Percentiles rank a stretch among this genome's conserved stretches.
Conservation (phyloP, 1,140 invertebrate genomes). For the Eriocheir sinensis region DNA sequence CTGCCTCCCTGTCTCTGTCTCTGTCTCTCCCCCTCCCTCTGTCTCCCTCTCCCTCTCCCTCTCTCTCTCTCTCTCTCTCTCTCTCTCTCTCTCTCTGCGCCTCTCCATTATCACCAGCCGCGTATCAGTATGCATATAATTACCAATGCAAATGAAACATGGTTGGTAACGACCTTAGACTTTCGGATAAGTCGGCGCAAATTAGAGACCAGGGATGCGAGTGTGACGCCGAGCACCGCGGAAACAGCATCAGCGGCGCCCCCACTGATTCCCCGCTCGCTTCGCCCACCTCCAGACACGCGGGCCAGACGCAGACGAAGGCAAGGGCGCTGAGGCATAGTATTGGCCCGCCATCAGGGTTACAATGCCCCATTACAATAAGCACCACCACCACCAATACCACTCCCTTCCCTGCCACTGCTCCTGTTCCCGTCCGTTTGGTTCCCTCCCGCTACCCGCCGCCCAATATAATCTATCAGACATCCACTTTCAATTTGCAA, state of each 20-base stretch:
- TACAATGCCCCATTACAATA: too few species aligned
- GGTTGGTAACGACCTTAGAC: not conserved
- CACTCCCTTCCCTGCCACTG: too few species aligned
- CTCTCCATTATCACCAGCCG: not conserved
- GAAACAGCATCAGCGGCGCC: not conserved
- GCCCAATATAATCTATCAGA: too few species aligned
- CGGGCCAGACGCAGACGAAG: too few species aligned
- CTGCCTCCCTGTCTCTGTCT: constrained; percentile 12
- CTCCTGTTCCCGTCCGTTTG: too few species aligned
- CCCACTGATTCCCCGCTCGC: too few species aligned
- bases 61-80: constrained; percentile 32
- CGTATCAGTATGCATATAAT: constrained; percentile 25
- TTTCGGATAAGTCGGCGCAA: not conserved
- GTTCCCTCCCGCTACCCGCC: too few species aligned
- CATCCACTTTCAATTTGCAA: too few species aligned
- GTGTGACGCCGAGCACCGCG: not conserved
- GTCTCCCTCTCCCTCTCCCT: not conserved
- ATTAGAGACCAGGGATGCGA: not conserved
- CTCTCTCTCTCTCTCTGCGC: constrained; percentile 1
- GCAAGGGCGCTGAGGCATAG: not conserved
- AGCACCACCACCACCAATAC: too few species aligned
- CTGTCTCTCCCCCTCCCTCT: not conserved
- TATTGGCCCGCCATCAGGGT: not conserved
- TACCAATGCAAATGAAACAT: constrained; percentile 27
- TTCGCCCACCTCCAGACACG: too few species aligned